Percentiles rank a stretch among this genome's conserved stretches.
phyloP scores from a whole-genome alignment of 2,113 vertebrate species.

The Atlantisia rogersi region DNA sequence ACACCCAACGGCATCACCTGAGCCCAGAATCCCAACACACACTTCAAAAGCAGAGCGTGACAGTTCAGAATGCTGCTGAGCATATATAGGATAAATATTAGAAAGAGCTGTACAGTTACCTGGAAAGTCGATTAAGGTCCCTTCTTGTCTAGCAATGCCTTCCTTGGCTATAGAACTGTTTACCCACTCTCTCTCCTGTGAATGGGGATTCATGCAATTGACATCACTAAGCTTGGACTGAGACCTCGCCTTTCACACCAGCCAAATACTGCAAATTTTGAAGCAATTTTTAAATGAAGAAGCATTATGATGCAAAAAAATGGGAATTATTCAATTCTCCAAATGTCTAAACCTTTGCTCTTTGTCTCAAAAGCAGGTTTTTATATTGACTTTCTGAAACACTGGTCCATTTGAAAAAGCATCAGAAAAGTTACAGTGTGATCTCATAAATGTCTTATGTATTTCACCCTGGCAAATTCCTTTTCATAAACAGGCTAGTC shows the following conservation, averaged over 20 bases:
- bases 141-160: background rate
- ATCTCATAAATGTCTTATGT: background rate
- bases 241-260: background rate
- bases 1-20: fast-evolving
- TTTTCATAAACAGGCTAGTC: background rate
- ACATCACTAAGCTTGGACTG: background rate
- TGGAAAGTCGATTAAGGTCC: background rate
- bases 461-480: background rate
- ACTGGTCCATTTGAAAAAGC: background rate
- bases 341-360: background rate
- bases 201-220: background rate
- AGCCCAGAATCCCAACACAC: background rate
- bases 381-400: too few species aligned
- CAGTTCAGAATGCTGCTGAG: background rate
- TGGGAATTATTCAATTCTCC: background rate
- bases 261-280: fast-evolving
- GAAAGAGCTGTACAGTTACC: background rate
- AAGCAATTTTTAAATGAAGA: background rate
- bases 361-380: background rate
- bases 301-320: background rate
- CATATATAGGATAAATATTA: background rate
- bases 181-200: fast-evolving
- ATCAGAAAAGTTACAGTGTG: background rate
- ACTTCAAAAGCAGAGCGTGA: background rate
- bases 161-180: background rate